Evolutionary conservation across 92 coral and sea anemone genomes (phyloP).

Genomic region (Ricordea florida): DNA sequence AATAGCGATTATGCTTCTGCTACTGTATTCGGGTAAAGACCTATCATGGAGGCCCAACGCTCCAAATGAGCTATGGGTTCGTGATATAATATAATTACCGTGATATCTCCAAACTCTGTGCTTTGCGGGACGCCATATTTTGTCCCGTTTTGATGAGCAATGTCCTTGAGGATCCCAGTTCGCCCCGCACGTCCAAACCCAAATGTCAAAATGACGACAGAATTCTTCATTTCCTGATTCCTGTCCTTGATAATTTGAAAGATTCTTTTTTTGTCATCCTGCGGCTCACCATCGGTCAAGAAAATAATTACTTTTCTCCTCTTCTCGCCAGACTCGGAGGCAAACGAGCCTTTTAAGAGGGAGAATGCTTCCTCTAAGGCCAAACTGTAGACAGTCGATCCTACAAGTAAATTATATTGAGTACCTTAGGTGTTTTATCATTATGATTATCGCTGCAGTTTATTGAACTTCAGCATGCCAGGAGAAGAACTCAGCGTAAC

Average conservation of each 20-base stretch:
- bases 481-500: too few relatives aligned
- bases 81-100: neutral
- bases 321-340: neutral
- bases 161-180: slow-evolving; percentile 14
- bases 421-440: too few relatives aligned
- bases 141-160: slow-evolving; percentile 11
- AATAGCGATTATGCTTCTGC: too few relatives aligned
- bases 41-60: too few relatives aligned
- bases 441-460: too few relatives aligned
- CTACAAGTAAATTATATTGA: too few relatives aligned
- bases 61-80: too few relatives aligned
- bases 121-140: neutral
- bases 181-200: slow-evolving; percentile 36
- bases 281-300: slow-evolving; percentile 66
- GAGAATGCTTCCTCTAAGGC: slow-evolving; percentile 45
- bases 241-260: slow-evolving; percentile 18
- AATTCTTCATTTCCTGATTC: slow-evolving; percentile 36
- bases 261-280: neutral
- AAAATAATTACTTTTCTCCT: slow-evolving; percentile 48
- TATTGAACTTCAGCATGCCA: too few relatives aligned
- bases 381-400: neutral
- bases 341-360: neutral
- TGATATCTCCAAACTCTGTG: slow-evolving; percentile 23
- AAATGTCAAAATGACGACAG: slow-evolving; percentile 55
- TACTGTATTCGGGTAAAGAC: too few relatives aligned